Percentiles rank a stretch among this genome's conserved stretches.
phyloP scores from a whole-genome alignment of 2,888 invertebrate species.

The Drosophila kuntzei region DNA sequence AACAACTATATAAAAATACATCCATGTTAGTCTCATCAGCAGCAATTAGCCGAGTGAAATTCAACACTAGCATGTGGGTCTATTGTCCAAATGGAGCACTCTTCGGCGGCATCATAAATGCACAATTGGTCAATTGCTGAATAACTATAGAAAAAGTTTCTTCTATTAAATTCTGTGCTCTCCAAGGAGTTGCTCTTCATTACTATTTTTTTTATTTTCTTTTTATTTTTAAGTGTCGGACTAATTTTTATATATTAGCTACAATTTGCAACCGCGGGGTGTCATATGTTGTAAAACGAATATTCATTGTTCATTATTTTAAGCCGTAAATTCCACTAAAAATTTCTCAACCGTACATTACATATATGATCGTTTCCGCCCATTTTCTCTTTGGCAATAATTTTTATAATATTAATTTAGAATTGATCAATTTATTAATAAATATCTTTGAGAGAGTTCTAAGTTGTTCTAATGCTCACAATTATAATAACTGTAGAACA shows the following conservation, averaged over 20 bases:
- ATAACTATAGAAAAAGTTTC: conserved; percentile 64
- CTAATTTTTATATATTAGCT: not conserved
- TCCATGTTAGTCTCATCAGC: conserved; percentile 69
- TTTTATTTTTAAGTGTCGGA: not conserved
- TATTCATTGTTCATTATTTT: too few relatives aligned
- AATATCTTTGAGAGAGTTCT: too few relatives aligned
- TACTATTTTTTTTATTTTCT: conserved; percentile 1
- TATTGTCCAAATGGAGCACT: conserved; percentile 71
- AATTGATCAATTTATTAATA: too few relatives aligned
- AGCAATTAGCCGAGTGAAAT: conserved; percentile 76
- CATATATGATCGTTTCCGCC: too few relatives aligned
- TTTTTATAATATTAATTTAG: too few relatives aligned
- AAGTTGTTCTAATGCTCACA: too few relatives aligned
- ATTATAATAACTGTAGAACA: too few relatives aligned
- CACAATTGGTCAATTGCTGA: conserved; percentile 60
- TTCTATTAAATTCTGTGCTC: conserved; percentile 33
- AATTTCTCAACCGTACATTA: too few relatives aligned
- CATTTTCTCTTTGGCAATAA: too few relatives aligned
- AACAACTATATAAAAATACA: conserved; percentile 48
- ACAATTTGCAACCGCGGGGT: too few relatives aligned
- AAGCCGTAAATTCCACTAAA: too few relatives aligned
- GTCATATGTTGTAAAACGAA: too few relatives aligned
- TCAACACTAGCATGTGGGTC: conserved; percentile 72
- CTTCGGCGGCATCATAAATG: conserved; percentile 39
- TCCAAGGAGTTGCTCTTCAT: conserved; percentile 40